Evolutionary conservation across 2,888 invertebrate species (phyloP).

Genomic region (Vanessa cardui): DNA sequence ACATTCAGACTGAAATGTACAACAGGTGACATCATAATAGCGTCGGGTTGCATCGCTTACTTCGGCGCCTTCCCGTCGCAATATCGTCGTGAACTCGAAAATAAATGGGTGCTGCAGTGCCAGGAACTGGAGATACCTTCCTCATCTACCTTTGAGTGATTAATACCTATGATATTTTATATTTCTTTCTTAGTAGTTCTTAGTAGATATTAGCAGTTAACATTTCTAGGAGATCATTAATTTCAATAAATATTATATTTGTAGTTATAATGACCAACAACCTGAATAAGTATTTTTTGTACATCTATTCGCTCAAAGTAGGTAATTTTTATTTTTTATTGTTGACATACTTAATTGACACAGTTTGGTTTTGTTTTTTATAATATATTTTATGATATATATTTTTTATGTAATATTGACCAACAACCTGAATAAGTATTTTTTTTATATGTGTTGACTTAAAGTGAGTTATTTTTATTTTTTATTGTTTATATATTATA

Average conservation of each 20-base stretch:
- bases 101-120: constrained; percentile 87
- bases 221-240: too few species aligned
- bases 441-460: too few species aligned
- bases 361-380: too few species aligned
- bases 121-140: constrained; percentile 86
- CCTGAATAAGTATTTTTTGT: too few species aligned
- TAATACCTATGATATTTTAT: constrained; percentile 25
- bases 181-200: background rate
- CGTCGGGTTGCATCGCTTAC: constrained; percentile 94
- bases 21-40: constrained; percentile 93
- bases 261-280: too few species aligned
- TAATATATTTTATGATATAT: too few species aligned
- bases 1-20: constrained; percentile 87
- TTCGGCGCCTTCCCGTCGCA: constrained; percentile 93
- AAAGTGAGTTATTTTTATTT: too few species aligned
- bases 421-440: too few species aligned
- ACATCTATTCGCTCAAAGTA: too few species aligned
- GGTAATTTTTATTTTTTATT: too few species aligned
- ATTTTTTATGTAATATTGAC: too few species aligned
- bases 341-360: background rate
- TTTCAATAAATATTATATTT: too few species aligned
- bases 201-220: background rate
- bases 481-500: background rate
- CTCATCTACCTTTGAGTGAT: constrained; percentile 85
- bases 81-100: constrained; percentile 86